Evolutionary conservation across 2,888 invertebrate species (phyloP).

Genomic region (Cordylochernes scorpioides): DNA sequence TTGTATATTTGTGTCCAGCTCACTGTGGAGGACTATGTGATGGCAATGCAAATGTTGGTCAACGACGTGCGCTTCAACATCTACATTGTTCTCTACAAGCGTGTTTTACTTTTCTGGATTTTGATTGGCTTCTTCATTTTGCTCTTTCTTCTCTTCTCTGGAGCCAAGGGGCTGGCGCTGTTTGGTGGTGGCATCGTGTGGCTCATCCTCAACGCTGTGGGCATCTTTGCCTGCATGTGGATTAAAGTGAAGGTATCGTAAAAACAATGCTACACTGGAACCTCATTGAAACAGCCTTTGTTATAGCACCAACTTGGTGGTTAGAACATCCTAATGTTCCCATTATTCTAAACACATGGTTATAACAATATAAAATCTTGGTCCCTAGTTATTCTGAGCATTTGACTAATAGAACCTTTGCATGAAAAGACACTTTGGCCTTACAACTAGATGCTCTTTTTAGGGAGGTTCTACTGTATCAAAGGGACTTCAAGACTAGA

Average conservation of each 20-base stretch:
- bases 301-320: too few relatives aligned
- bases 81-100: conserved; percentile 75
- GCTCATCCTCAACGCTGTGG: conserved; percentile 65
- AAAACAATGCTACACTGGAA: too few relatives aligned
- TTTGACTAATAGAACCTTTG: too few relatives aligned
- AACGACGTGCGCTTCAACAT: conserved; percentile 72
- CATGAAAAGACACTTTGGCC: too few relatives aligned
- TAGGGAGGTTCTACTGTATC: too few relatives aligned
- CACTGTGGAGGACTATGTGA: conserved; percentile 81
- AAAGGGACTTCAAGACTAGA: too few relatives aligned
- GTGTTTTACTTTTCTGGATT: conserved; percentile 67
- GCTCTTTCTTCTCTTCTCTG: conserved; percentile 56
- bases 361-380: too few relatives aligned
- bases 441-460: too few relatives aligned
- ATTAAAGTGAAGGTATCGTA: conserved; percentile 37
- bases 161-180: conserved; percentile 50
- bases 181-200: conserved; percentile 69
- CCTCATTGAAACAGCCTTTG: too few relatives aligned
- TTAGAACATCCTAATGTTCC: too few relatives aligned
- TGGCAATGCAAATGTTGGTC: conserved; percentile 69
- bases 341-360: too few relatives aligned
- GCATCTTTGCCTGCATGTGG: conserved; percentile 80
- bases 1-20: conserved; percentile 29
- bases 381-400: too few relatives aligned
- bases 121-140: conserved; percentile 57